A percentile compares a stretch with the other conserved stretches of the same genome.
These are phyloP conservation scores for Serilophus lunatus DNA, from an alignment of 2,113 vertebrate species.

Conservation along the genomic window DNA sequence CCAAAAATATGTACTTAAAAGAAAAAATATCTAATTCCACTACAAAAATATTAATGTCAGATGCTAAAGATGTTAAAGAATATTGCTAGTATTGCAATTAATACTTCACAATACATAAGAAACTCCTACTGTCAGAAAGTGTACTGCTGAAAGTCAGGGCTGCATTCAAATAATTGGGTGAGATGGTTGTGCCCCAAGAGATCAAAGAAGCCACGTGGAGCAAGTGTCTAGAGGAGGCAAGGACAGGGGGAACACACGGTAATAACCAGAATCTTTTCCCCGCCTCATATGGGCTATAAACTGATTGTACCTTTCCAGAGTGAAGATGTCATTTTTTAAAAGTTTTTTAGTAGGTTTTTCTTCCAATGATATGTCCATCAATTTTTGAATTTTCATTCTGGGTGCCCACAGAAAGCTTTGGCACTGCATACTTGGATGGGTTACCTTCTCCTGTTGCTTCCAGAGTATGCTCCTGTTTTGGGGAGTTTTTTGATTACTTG, in stretches of 20 bases:
- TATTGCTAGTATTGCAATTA: background rate
- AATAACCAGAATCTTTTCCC: background rate
- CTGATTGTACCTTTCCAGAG: rapidly evolving
- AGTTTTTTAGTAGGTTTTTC: background rate
- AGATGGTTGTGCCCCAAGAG: background rate
- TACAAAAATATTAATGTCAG: background rate
- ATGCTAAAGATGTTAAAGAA: background rate
- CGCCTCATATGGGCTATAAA: background rate
- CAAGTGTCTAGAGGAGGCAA: background rate
- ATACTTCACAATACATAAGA: background rate
- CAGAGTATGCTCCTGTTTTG: background rate
- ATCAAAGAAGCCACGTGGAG: background rate
- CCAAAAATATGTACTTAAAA: background rate
- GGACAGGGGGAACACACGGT: background rate
- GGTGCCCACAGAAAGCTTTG: background rate
- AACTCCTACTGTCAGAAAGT: background rate
- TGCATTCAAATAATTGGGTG: background rate
- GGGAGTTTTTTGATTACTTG: background rate
- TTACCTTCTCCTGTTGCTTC: background rate
- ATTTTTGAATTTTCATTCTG: background rate
- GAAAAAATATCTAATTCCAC: background rate
- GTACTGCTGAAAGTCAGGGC: background rate
- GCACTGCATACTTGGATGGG: background rate
- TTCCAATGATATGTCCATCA: background rate
- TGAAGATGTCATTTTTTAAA: background rate